These are phyloP conservation scores for Gonatopus flavifemur DNA, from an alignment of 1,140 invertebrate species.

Conservation along the genomic window DNA sequence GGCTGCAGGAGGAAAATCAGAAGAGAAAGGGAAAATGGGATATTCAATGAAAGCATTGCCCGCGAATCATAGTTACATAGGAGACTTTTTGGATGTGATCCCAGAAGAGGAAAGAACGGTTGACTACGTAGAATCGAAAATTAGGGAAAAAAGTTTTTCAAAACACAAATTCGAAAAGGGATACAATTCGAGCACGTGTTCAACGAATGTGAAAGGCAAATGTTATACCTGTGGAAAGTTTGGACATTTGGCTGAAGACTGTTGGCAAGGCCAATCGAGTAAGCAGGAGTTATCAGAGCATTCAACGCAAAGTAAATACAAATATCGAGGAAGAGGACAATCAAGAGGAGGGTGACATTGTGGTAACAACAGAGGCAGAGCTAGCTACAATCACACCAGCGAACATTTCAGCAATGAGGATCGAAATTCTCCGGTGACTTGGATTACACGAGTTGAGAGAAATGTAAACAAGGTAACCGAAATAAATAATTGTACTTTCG, in stretches of 20 bases:
- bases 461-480: background rate
- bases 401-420: background rate
- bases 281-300: too few relatives aligned
- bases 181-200: constrained; percentile 18
- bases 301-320: background rate
- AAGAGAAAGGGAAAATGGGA: constrained; percentile 40
- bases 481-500: too few relatives aligned
- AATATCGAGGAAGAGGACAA: constrained; percentile 13
- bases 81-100: constrained; percentile 17
- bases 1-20: constrained; percentile 29
- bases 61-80: constrained; percentile 10
- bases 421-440: background rate
- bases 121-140: constrained; percentile 47
- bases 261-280: background rate
- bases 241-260: constrained; percentile 2
- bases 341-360: constrained; percentile 25
- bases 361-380: constrained; percentile 27
- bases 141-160: constrained; percentile 44
- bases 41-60: constrained; percentile 37
- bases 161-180: constrained; percentile 37
- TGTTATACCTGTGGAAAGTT: constrained; percentile 28
- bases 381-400: constrained; percentile 12
- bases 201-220: constrained; percentile 18
- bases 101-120: constrained; percentile 45
- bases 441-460: background rate